Evolutionary conservation across 2,888 invertebrate species (phyloP).

Genomic region (Phorcus lineatus): DNA sequence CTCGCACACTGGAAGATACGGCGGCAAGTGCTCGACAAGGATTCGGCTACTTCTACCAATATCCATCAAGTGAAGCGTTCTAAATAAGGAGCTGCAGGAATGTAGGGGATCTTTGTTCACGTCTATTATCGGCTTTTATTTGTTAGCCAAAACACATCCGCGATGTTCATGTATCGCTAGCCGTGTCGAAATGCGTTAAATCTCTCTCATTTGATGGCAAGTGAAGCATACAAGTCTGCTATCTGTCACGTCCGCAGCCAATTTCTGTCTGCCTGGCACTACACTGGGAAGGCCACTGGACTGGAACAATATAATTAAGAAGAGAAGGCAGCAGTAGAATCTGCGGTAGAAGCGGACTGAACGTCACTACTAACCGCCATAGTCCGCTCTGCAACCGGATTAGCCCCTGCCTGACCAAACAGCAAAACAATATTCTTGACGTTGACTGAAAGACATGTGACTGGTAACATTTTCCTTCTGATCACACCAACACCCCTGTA

Average conservation of each 20-base stretch:
- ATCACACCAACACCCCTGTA: too few species aligned
- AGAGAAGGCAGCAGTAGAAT: neutral
- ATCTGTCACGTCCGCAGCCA: constrained; percentile 20
- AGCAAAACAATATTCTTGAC: too few species aligned
- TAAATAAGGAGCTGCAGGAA: constrained; percentile 15
- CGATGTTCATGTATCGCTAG: constrained; percentile 16
- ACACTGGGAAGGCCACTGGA: neutral
- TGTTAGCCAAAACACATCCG: constrained; percentile 25
- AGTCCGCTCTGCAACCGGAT: too few species aligned
- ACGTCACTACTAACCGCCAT: too few species aligned
- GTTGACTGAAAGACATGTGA: too few species aligned
- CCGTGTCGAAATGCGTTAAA: constrained; percentile 18
- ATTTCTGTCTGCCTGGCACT: constrained; percentile 6
- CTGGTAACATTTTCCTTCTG: too few species aligned
- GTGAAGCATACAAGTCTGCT: neutral
- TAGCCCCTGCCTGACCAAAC: too few species aligned
- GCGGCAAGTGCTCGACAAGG: neutral
- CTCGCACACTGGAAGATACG: neutral
- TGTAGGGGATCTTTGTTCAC: constrained; percentile 17
- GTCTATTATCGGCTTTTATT: constrained; percentile 20
- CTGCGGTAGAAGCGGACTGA: too few species aligned
- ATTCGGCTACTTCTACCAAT: neutral
- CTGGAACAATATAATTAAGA: constrained; percentile 11
- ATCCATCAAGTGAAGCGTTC: neutral
- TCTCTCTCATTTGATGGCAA: constrained; percentile 9